Percentiles rank a stretch among this genome's conserved stretches.
phyloP scores from a whole-genome alignment of 2,797 vertebrate genomes.

The Momotus momota region DNA sequence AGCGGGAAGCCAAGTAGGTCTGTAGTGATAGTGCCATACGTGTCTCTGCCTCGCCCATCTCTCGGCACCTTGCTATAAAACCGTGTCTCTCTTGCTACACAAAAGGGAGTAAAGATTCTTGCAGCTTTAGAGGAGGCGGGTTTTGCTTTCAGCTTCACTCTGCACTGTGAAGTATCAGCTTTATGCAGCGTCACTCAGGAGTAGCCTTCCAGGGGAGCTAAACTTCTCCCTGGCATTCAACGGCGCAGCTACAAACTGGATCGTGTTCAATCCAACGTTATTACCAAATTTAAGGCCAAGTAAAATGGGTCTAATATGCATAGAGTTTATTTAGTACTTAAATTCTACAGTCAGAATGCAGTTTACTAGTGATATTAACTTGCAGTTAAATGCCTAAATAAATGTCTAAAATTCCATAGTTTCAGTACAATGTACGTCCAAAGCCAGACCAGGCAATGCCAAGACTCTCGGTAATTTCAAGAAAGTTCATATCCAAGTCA shows the following conservation, averaged over 20 bases:
- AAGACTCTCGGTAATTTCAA: slow-evolving; percentile 38
- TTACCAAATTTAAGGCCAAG: neutral
- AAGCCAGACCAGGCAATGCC: slow-evolving; percentile 43
- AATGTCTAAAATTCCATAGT: neutral
- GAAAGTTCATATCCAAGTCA: slow-evolving; percentile 34
- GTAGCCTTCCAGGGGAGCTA: neutral
- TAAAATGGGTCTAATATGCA: slow-evolving; percentile 51
- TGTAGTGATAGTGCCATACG: neutral
- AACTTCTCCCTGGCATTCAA: neutral
- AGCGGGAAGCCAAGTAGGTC: neutral
- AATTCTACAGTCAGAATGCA: slow-evolving; percentile 69
- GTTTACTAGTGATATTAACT: slow-evolving; percentile 31
- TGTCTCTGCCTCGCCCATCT: neutral
- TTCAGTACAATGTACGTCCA: slow-evolving; percentile 42
- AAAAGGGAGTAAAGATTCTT: neutral
- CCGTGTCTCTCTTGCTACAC: neutral
- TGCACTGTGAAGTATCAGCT: neutral
- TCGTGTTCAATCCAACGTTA: neutral
- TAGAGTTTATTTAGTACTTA: slow-evolving; percentile 78
- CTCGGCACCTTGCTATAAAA: too few relatives aligned
- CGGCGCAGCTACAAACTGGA: rapidly evolving
- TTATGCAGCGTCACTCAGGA: neutral
- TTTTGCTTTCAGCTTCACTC: neutral
- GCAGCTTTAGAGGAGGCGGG: neutral
- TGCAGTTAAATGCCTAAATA: slow-evolving; percentile 34